Evolutionary conservation across 2,888 invertebrate species (phyloP).

Genomic region (Pseudanteris insignis): DNA sequence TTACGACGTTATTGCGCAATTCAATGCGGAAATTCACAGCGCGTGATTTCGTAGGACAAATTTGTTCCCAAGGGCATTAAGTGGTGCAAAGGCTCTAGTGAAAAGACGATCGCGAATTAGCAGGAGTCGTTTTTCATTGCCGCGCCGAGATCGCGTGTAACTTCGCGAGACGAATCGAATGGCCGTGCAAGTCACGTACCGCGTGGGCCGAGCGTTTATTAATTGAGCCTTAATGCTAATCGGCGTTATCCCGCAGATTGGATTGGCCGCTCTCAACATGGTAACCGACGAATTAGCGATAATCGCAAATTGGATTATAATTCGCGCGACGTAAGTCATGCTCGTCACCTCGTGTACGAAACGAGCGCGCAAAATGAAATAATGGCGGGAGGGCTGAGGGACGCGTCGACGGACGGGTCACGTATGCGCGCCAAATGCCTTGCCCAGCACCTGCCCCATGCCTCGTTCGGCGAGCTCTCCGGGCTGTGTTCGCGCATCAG

Average conservation of each 20-base stretch:
- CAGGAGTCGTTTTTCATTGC: no score
- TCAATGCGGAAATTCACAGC: no score
- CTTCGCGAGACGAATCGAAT: no score
- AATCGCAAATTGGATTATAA: slow-evolving; percentile 67
- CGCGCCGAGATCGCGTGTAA: not conserved
- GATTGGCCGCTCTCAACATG: no score
- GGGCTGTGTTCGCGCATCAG: slow-evolving; percentile 52
- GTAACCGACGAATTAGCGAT: slow-evolving; percentile 52
- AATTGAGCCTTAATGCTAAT: slow-evolving; percentile 40
- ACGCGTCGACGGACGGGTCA: slow-evolving; percentile 13
- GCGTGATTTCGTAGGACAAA: no score
- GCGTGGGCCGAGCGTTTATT: slow-evolving; percentile 29
- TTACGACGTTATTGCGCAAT: no score
- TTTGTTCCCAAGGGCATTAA: no score
- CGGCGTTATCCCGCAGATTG: no score
- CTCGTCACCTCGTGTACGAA: slow-evolving; percentile 61
- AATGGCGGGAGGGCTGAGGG: slow-evolving; percentile 11
- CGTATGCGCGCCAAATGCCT: slow-evolving; percentile 28
- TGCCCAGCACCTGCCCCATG: no score
- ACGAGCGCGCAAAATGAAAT: slow-evolving; percentile 45
- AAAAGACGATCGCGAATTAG: no score
- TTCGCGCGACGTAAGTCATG: slow-evolving; percentile 65
- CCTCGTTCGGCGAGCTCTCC: slow-evolving; percentile 17
- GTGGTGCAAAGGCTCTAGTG: no score
- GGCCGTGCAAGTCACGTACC: slow-evolving; percentile 21